A percentile compares a stretch with the other conserved stretches of the same genome.
phyloP scores from a whole-genome alignment of 2,113 vertebrate species.

The Coturnix japonica region DNA sequence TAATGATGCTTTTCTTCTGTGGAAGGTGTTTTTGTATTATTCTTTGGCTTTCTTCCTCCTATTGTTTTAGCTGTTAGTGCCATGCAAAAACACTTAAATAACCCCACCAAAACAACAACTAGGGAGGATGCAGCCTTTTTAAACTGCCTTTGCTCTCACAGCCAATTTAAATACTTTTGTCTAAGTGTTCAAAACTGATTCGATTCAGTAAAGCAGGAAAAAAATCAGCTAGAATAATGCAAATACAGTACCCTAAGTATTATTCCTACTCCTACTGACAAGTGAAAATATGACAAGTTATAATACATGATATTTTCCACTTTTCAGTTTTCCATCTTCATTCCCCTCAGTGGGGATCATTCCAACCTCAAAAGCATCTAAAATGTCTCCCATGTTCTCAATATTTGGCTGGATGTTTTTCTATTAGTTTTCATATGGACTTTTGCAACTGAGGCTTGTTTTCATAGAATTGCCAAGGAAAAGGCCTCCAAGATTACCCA shows the following conservation, averaged over 20 bases:
- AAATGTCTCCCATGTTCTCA: neutral
- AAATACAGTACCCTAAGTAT: neutral
- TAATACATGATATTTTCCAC: neutral
- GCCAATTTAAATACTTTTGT: neutral
- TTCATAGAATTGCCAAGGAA: too few species aligned
- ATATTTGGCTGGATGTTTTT: neutral
- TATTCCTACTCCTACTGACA: neutral
- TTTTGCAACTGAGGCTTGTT: neutral
- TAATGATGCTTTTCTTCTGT: neutral
- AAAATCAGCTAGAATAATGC: neutral
- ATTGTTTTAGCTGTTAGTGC: neutral
- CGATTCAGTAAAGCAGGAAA: neutral
- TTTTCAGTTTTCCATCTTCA: neutral
- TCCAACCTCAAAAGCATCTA: neutral
- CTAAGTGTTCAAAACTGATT: neutral
- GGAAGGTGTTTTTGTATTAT: neutral
- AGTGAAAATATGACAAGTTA: neutral
- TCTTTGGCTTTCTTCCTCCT: neutral
- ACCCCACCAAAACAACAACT: neutral
- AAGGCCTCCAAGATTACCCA: too few species aligned
- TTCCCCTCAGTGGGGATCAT: neutral
- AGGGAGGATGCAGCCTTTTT: neutral
- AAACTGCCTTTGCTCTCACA: neutral
- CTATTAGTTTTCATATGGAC: neutral
- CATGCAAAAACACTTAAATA: neutral